These are phyloP conservation scores for Cosmia trapezina DNA, from an alignment of 2,888 invertebrate genomes.

Conservation along the genomic window DNA sequence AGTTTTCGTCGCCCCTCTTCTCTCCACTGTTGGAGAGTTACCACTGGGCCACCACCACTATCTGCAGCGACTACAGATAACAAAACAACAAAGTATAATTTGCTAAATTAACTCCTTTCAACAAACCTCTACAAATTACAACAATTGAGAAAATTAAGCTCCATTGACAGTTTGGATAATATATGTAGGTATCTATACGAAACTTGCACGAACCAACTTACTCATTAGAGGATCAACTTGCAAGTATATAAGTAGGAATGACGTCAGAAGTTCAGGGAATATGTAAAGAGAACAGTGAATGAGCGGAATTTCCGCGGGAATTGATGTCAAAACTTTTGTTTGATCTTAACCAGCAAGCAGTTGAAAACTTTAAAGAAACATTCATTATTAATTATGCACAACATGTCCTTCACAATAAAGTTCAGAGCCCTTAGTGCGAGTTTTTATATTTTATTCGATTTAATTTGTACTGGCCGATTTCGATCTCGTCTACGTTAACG, in stretches of 20 bases:
- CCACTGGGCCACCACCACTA: background rate
- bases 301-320: background rate
- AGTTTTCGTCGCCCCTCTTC: too few relatives aligned
- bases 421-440: too few relatives aligned
- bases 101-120: slow-evolving; percentile 22
- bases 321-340: background rate
- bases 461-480: too few relatives aligned
- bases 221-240: slow-evolving; percentile 26
- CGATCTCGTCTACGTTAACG: too few relatives aligned
- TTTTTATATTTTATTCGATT: too few relatives aligned
- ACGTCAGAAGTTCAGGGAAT: slow-evolving; percentile 18
- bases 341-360: too few relatives aligned
- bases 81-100: slow-evolving; percentile 30
- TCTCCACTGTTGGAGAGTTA: too few relatives aligned
- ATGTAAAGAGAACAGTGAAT: background rate
- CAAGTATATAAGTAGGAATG: slow-evolving; percentile 1
- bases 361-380: background rate
- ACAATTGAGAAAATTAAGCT: slow-evolving; percentile 44
- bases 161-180: slow-evolving; percentile 18
- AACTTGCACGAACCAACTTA: slow-evolving; percentile 17
- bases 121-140: slow-evolving; percentile 18
- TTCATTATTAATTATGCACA: background rate
- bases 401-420: background rate
- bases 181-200: background rate
- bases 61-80: background rate